Conservation (phyloP, 2,888 invertebrate genomes). For the Lymantria monacha region DNA sequence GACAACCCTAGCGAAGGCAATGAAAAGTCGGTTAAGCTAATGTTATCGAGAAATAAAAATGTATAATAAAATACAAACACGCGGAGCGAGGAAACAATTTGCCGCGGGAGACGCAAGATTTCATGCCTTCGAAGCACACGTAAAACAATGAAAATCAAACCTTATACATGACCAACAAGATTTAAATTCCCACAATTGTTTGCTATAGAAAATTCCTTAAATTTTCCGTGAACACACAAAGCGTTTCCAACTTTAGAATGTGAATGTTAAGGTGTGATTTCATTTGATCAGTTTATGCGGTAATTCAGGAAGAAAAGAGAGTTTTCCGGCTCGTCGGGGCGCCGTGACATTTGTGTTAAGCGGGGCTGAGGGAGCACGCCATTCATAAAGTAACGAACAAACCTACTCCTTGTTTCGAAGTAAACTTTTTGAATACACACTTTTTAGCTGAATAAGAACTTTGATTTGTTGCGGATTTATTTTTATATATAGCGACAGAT, state of each 20-base stretch:
- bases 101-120: constrained; percentile 81
- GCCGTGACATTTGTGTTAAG: constrained; percentile 81
- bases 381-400: constrained; percentile 71
- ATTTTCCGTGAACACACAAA: constrained; percentile 47
- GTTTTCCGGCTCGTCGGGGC: constrained; percentile 78
- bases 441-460: constrained; percentile 42
- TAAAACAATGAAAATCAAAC: constrained; percentile 39
- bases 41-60: constrained; percentile 83
- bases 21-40: constrained; percentile 83
- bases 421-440: constrained; percentile 60
- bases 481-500: neutral
- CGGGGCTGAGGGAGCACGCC: constrained; percentile 68
- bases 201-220: constrained; percentile 73
- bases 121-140: constrained; percentile 56
- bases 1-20: constrained; percentile 77
- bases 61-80: constrained; percentile 83
- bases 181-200: constrained; percentile 43
- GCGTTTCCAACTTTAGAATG: constrained; percentile 41
- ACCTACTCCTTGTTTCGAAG: constrained; percentile 64
- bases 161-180: constrained; percentile 40
- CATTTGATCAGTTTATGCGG: constrained; percentile 39
- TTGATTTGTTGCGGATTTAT: constrained; percentile 20
- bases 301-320: constrained; percentile 81
- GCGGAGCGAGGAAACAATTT: constrained; percentile 81
- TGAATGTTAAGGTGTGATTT: constrained; percentile 44